These are phyloP conservation scores for Carassius auratus DNA, from an alignment of 2,113 vertebrate genomes.

Conservation along the genomic window DNA sequence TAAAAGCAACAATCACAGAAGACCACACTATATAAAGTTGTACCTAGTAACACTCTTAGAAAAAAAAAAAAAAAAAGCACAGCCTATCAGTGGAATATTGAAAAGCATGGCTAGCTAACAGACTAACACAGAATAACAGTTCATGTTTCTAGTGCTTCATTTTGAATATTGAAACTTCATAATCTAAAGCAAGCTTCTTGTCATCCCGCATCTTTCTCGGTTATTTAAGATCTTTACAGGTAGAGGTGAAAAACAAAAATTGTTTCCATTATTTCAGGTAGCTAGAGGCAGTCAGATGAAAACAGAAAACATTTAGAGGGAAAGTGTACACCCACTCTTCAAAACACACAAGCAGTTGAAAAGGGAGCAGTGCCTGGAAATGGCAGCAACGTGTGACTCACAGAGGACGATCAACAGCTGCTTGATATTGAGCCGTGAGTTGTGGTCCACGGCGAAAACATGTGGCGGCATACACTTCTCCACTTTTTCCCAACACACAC, in stretches of 20 bases:
- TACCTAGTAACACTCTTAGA: too few species aligned
- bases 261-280: neutral
- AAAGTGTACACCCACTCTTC: neutral
- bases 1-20: too few species aligned
- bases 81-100: neutral
- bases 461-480: neutral
- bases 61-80: too few species aligned
- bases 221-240: too few species aligned
- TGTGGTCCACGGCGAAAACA: neutral
- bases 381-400: slow-evolving; percentile 57
- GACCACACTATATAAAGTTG: too few species aligned
- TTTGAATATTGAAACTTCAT: too few species aligned
- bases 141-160: too few species aligned
- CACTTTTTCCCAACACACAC: neutral
- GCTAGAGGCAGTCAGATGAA: neutral
- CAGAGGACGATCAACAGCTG: slow-evolving; percentile 50
- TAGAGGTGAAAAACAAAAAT: neutral
- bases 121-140: neutral
- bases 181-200: neutral
- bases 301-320: neutral
- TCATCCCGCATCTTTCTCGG: neutral
- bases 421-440: slow-evolving; percentile 39
- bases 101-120: neutral
- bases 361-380: slow-evolving; percentile 53
- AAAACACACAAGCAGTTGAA: slow-evolving; percentile 32